phyloP scores from a whole-genome alignment of 92 coral and sea anemone genomes.

The Ricordea florida region DNA sequence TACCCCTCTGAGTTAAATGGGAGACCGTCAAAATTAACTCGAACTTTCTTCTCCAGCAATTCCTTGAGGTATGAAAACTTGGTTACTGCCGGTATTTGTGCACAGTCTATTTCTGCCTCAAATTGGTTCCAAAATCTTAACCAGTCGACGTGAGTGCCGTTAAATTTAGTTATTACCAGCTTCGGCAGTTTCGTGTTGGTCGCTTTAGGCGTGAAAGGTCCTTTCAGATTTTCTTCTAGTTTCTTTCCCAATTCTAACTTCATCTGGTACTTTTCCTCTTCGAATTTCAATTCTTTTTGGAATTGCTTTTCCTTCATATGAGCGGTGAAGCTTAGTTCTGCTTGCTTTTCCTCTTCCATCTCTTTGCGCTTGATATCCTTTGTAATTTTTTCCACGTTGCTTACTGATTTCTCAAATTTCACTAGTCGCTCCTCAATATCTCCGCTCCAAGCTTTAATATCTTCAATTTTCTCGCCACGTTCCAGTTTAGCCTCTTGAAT shows the following conservation, averaged over 20 bases:
- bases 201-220: background rate
- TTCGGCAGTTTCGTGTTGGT: slow-evolving; percentile 40
- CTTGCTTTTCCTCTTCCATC: slow-evolving; percentile 6
- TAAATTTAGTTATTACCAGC: no score
- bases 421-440: background rate
- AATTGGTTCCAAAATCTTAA: slow-evolving; percentile 54
- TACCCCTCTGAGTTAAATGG: slow-evolving; percentile 55
- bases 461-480: background rate
- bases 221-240: background rate
- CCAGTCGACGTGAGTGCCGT: slow-evolving; percentile 52
- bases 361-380: slow-evolving; percentile 12
- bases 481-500: slow-evolving; percentile 16
- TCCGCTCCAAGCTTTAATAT: slow-evolving; percentile 3
- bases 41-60: slow-evolving; percentile 40
- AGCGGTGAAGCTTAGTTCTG: slow-evolving; percentile 12
- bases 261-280: slow-evolving; percentile 24
- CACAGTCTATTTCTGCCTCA: slow-evolving; percentile 44
- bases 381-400: background rate
- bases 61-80: slow-evolving; percentile 54
- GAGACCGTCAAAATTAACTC: slow-evolving; percentile 32
- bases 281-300: slow-evolving; percentile 27
- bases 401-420: background rate
- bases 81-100: slow-evolving; percentile 54
- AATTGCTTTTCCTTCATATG: slow-evolving; percentile 4
- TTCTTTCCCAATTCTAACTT: slow-evolving; percentile 1